phyloP scores from a whole-genome alignment of 2,888 invertebrate species.

The Nomada ferruginata region DNA sequence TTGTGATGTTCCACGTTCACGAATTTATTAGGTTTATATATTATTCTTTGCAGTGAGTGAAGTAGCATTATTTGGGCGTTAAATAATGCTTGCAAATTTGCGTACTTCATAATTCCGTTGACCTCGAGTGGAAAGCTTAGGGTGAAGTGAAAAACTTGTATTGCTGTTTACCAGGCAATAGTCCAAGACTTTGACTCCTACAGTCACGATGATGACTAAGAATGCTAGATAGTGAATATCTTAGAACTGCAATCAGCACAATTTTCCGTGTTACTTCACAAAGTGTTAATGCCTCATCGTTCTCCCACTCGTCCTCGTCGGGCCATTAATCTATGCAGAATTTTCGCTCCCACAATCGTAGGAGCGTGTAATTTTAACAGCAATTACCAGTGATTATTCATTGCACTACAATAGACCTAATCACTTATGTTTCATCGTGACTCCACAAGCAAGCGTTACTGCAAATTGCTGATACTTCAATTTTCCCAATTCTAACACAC shows the following conservation, averaged over 20 bases:
- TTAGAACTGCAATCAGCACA: neutral
- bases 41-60: no score
- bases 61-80: no score
- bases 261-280: neutral
- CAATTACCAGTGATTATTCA: neutral
- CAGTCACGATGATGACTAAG: neutral
- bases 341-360: neutral
- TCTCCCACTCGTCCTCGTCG: slow-evolving; percentile 3
- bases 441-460: no score
- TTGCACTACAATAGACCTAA: no score
- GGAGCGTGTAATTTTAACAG: neutral
- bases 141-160: no score
- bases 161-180: neutral
- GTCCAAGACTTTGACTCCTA: neutral
- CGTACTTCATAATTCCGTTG: neutral
- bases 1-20: neutral
- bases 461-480: no score
- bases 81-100: no score
- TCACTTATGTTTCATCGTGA: no score
- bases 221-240: neutral
- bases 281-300: neutral
- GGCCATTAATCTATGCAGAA: neutral
- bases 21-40: no score
- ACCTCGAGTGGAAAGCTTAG: neutral
- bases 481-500: no score